Base-by-base conservation (phyloP, 1,140 invertebrate genomes). In the Elymnias hypermnestra region DNA sequence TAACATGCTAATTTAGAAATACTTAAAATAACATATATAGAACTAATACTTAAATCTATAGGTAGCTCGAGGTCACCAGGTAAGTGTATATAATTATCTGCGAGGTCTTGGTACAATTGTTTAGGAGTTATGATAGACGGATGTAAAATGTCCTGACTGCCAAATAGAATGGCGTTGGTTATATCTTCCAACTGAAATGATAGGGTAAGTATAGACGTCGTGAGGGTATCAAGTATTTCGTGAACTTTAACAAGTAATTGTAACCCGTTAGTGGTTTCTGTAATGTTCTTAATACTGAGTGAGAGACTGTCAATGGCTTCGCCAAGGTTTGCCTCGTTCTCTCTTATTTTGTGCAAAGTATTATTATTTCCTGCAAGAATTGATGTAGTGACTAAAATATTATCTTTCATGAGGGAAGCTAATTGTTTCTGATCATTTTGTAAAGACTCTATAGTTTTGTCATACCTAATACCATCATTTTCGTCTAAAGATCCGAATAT, bases 101-200 rank as follows among this genome's bases (percentile, higher is more conserved):
- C 48, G 41, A 67, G 47, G 37, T 64, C 59, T 40, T 37, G 17
- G 17, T 61, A 64, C n/a, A 67, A 25, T 14, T 61, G 51, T 2
- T 26, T 37, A 14, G 64, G 59, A 2, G 55, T 10, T 25, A 72
- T 9, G 2, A 68, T 28, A 5, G 58, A 28, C 2, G 61, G 64
- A 19, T 67, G 58, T 0, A 63, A 28, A 4, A 63, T 55, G 31
- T 65, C 67, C 47, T 60, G 41, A 10, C 23, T 64, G 36, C 52
- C 50, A 6, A 65, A 48, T 7, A 65, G n/a, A n/a, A 72, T 61
- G 0, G 59, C 57, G 28, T 57, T 54, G 0, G 40, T 59, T 19
- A 68, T 53, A 15, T 68, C 68, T 31, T 65, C 35, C 7, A 68
- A 15, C 26, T 57, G 58, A 18, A 71, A n/a, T n/a, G n/a, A n/a